Conservation (phyloP, 2,888 invertebrate genomes). For the Polydesmus complanatus region DNA sequence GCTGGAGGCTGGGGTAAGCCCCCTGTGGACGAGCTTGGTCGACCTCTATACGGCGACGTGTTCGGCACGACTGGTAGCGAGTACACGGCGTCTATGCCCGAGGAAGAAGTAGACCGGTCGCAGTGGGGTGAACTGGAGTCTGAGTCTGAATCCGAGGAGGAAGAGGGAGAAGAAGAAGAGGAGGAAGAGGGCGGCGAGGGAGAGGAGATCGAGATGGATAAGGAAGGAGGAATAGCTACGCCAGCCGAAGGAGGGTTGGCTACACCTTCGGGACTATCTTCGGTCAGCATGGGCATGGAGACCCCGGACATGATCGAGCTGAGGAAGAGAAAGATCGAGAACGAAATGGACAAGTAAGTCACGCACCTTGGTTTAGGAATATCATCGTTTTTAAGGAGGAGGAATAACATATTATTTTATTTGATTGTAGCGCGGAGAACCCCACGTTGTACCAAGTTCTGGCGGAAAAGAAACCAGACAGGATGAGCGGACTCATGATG, state of each 20-base stretch:
- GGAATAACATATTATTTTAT: neutral
- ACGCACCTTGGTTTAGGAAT: neutral
- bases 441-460: slow-evolving; percentile 89
- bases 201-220: slow-evolving; percentile 33
- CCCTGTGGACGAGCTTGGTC: slow-evolving; percentile 94
- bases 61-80: slow-evolving; percentile 55
- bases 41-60: slow-evolving; percentile 96
- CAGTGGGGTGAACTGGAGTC: slow-evolving; percentile 96
- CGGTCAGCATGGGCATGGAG: slow-evolving; percentile 87
- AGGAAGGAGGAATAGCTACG: slow-evolving; percentile 74
- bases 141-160: slow-evolving; percentile 61
- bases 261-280: slow-evolving; percentile 85
- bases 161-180: slow-evolving; percentile 47
- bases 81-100: slow-evolving; percentile 39
- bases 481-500: slow-evolving; percentile 74
- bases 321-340: slow-evolving; percentile 89
- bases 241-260: slow-evolving; percentile 77
- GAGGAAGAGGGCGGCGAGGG: slow-evolving; percentile 47
- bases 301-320: slow-evolving; percentile 98
- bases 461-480: slow-evolving; percentile 83
- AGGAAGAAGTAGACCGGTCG: slow-evolving; percentile 80
- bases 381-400: neutral
- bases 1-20: slow-evolving; percentile 99
- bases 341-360: slow-evolving; percentile 78
- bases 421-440: slow-evolving; percentile 58